Conservation (phyloP, 1,140 invertebrate species). For the Batillaria attramentaria region DNA sequence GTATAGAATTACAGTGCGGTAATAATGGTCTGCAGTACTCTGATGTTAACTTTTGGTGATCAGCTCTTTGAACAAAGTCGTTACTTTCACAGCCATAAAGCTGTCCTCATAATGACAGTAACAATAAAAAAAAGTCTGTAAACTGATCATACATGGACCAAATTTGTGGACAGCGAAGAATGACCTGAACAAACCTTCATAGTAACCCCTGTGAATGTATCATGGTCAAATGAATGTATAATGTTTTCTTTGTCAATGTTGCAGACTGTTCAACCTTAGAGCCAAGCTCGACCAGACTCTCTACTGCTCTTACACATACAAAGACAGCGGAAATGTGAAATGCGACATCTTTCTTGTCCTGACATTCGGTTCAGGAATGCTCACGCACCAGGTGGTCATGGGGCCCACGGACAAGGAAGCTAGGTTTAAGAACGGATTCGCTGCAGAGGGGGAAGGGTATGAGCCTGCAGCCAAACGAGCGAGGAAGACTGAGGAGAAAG, state of each 20-base stretch:
- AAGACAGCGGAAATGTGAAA: neutral
- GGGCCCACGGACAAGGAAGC: neutral
- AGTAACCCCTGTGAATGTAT: too few relatives aligned
- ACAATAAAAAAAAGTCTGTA: too few relatives aligned
- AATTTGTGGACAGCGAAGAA: too few relatives aligned
- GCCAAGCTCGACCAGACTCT: conserved; percentile 24
- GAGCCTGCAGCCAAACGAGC: conserved; percentile 1
- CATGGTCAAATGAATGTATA: neutral
- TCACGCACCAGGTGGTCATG: conserved; percentile 20
- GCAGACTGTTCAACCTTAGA: conserved; percentile 13
- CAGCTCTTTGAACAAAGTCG: too few relatives aligned
- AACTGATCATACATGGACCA: too few relatives aligned
- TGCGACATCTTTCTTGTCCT: conserved; percentile 23
- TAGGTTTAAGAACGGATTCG: too few relatives aligned
- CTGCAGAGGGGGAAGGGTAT: neutral
- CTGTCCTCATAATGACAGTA: too few relatives aligned
- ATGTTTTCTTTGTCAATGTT: neutral
- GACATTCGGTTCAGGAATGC: conserved; percentile 9
- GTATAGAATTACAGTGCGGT: neutral
- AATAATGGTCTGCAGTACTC: too few relatives aligned
- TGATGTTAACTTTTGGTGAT: too few relatives aligned
- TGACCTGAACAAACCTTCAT: too few relatives aligned
- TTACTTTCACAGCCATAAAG: too few relatives aligned
- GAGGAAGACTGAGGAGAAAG: neutral
- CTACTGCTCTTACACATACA: conserved; percentile 30